phyloP scores from a whole-genome alignment of 2,888 invertebrate species.

The Idaea dimidiata region DNA sequence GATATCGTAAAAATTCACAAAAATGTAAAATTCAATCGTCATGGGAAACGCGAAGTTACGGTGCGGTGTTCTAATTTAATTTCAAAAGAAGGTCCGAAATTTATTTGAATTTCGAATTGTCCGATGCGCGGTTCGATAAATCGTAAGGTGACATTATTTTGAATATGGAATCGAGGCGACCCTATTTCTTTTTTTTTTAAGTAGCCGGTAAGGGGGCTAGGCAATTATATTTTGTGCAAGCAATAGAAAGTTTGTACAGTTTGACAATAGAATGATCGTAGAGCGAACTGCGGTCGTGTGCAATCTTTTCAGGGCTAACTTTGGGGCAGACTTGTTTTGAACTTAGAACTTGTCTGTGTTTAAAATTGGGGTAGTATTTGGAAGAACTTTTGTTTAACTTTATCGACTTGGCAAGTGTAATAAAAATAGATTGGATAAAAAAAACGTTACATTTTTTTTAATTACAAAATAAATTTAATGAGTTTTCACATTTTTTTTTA shows the following conservation, averaged over 20 bases:
- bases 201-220: constrained; percentile 56
- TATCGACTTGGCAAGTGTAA: constrained; percentile 8
- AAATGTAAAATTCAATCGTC: constrained; percentile 67
- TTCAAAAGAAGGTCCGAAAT: constrained; percentile 37
- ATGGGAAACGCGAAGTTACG: constrained; percentile 75
- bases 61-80: constrained; percentile 46
- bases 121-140: constrained; percentile 64
- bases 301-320: constrained; percentile 49
- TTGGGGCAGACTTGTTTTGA: constrained; percentile 46
- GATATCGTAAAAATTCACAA: constrained; percentile 60
- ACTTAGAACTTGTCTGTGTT: constrained; percentile 49
- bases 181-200: constrained; percentile 50
- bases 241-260: constrained; percentile 47
- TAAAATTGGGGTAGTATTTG: constrained; percentile 33
- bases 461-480: too few species aligned
- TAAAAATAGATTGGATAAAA: constrained; percentile 10
- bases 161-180: constrained; percentile 65
- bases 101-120: constrained; percentile 33
- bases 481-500: too few species aligned
- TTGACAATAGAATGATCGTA: constrained; percentile 57
- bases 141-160: constrained; percentile 77
- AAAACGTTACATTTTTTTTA: too few species aligned
- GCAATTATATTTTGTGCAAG: constrained; percentile 73
- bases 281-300: constrained; percentile 64
- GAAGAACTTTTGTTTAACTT: constrained; percentile 11